phyloP scores from a whole-genome alignment of 2,797 vertebrate genomes.

The Enteromius unitaeniatus region DNA sequence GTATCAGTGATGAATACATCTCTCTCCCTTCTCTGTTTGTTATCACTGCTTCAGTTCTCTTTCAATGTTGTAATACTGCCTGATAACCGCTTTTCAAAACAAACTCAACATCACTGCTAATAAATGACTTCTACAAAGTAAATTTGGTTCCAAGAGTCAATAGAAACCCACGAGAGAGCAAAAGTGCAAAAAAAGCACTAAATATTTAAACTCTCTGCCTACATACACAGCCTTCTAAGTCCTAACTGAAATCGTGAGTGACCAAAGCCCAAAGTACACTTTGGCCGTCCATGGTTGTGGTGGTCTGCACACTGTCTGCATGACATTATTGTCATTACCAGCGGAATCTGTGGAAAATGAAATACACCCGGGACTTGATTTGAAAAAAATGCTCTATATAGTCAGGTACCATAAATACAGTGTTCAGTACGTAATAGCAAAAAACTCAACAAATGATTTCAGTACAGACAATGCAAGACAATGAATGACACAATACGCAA shows the following conservation, averaged over 20 bases:
- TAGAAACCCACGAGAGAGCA: conserved; percentile 8
- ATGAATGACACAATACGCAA: neutral
- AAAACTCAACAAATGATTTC: neutral
- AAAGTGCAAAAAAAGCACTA: neutral
- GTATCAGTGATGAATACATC: conserved; percentile 73
- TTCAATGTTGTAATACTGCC: conserved; percentile 51
- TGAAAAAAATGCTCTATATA: neutral
- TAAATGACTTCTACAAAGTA: conserved; percentile 26
- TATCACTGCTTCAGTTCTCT: conserved; percentile 71
- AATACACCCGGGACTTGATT: neutral
- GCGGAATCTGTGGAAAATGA: neutral
- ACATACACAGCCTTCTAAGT: neutral
- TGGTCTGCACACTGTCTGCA: neutral
- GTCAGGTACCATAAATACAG: neutral
- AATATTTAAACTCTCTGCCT: neutral
- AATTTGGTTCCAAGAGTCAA: conserved; percentile 25
- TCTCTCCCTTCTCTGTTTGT: conserved; percentile 70
- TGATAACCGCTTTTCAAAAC: conserved; percentile 46
- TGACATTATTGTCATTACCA: neutral
- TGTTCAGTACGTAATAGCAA: neutral
- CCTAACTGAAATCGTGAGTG: neutral
- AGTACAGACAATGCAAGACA: neutral
- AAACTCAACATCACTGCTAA: conserved; percentile 38
- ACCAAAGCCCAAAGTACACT: neutral
- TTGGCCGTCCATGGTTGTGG: neutral